Base-by-base conservation (phyloP, 2,797 vertebrate genomes). In the Eupleurogrammus muticus region DNA sequence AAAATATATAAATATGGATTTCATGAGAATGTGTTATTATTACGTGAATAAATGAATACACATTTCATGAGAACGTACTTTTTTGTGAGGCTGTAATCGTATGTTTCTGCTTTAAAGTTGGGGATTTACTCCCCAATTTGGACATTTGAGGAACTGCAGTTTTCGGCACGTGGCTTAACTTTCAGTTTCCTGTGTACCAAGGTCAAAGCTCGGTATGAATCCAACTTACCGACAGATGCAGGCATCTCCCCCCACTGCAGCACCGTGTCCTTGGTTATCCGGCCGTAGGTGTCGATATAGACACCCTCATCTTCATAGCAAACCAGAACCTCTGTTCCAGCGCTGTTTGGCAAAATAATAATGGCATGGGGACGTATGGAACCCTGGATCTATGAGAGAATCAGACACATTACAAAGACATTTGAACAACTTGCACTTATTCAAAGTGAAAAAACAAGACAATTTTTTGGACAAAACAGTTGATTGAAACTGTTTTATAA, bases 201-300 rank as follows among this genome's bases (percentile, higher is more conserved):
- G 28, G 3, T 28, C 6, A 6, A 3, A 28, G 28, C 28, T 28
- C 6, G 6, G 10, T 6, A 9, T 42, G 51, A 8, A 10, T 50
- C 36, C 44, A 64, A 92, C 93, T 17, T 92, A 99, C 97, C 97
- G 34, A 96, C 94, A 10, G 96, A 97, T 5, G 95, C 95, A 14
- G 97, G 96, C 94, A 97, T 97, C 91, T 98, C 96, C 48, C 95
- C 96, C 97, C 97, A 98, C 85, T 97, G 96, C 38, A 98, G 90
- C 82, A 98, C 95, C 0, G 96, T 96, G 75, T 97, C 97, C 93
- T 96, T 98, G 85, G 96, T 97, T 92, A 98, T 96, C 59, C 96
- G 95, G 46, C 97, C 96, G 12, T 97, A 97, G 73, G 96, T 97
- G 92, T 97, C 94, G 17, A 96, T 94, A 79, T 97, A 97, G 83